Evolutionary conservation across 2,797 vertebrate species (phyloP).

Genomic region (Calcarius lapponicus): DNA sequence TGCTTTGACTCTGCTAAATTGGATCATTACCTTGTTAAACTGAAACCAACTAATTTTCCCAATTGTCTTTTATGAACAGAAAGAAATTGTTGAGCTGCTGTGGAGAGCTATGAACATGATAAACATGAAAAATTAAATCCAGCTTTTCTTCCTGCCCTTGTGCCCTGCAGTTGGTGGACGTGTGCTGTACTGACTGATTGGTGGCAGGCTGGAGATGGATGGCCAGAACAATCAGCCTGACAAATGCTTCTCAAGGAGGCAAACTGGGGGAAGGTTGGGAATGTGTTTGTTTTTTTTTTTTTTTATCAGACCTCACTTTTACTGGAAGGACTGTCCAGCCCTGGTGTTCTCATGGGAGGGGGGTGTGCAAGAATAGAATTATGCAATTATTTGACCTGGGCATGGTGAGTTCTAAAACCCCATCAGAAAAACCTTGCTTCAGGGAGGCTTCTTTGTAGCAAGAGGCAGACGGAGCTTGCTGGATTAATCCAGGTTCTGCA

Average conservation of each 20-base stretch:
- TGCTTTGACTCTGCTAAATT: constrained; percentile 45
- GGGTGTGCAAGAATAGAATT: background rate
- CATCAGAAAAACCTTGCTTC: background rate
- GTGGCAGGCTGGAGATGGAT: background rate
- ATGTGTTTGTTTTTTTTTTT: background rate
- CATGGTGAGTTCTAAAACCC: background rate
- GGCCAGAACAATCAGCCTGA: background rate
- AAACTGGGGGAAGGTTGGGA: background rate
- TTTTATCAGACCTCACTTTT: background rate
- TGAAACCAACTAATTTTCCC: constrained; percentile 60
- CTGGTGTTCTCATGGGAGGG: rapidly evolving
- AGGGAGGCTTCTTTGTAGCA: background rate
- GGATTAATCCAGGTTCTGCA: background rate
- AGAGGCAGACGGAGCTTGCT: background rate
- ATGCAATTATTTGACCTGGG: background rate
- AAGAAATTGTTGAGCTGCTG: constrained; percentile 13
- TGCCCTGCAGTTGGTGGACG: background rate
- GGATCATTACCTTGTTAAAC: constrained; percentile 60
- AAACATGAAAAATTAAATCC: constrained; percentile 38
- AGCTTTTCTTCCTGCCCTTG: background rate
- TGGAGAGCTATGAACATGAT: constrained; percentile 19
- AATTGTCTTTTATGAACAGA: constrained; percentile 61
- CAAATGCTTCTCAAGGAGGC: background rate
- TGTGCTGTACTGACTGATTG: background rate
- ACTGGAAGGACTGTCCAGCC: background rate